These are phyloP conservation scores for Prolemur simus DNA, from an alignment of 2,113 vertebrate genomes.

Conservation along the genomic window DNA sequence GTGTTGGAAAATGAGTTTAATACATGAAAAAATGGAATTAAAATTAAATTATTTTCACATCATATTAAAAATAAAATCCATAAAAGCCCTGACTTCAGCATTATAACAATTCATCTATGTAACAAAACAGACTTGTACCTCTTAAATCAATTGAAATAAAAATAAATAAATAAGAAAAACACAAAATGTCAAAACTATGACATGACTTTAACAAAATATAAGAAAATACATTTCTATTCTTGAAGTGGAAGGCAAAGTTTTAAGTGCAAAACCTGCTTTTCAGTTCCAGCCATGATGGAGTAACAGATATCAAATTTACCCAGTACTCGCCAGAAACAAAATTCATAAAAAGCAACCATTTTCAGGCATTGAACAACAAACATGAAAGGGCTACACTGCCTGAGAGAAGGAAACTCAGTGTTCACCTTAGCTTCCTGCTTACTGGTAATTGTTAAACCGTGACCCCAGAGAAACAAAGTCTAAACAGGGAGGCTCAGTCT, in stretches of 20 bases:
- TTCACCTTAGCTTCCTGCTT: background rate
- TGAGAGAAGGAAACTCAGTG: background rate
- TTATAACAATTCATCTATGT: no score
- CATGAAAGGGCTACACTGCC: background rate
- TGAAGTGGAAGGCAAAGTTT: background rate
- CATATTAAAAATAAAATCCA: background rate
- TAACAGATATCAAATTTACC: background rate
- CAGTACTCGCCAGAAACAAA: background rate
- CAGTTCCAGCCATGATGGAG: background rate
- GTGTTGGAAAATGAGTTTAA: background rate
- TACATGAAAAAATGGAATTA: background rate
- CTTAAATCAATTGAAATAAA: no score
- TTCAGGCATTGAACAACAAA: background rate
- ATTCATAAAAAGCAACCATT: background rate
- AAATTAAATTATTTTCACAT: background rate
- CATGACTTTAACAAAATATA: background rate
- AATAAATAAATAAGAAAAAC: background rate
- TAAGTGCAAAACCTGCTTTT: background rate
- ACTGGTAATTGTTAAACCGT: background rate
- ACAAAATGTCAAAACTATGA: background rate
- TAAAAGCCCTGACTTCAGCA: no score
- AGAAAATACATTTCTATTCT: background rate
- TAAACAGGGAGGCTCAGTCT: background rate
- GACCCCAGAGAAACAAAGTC: background rate
- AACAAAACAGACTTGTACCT: no score